Evolutionary conservation across 1,140 invertebrate species (phyloP).

Genomic region (Andrena cerasifolii): DNA sequence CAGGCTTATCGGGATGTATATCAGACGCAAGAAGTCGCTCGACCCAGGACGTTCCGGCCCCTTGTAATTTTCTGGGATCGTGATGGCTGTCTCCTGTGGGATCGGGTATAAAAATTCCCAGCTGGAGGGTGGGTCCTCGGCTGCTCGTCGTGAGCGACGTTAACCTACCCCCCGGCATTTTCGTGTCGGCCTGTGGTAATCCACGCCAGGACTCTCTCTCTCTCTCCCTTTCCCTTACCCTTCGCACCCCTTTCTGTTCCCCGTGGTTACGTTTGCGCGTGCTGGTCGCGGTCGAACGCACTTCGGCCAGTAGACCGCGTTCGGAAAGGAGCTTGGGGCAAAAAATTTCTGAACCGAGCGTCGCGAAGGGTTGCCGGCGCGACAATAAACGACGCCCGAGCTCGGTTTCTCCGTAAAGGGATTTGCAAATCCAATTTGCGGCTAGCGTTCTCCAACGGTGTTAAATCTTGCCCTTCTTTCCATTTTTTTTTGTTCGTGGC

Average conservation of each 20-base stretch:
- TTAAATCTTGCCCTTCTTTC: conserved; percentile 24
- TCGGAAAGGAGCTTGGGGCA: conserved; percentile 2
- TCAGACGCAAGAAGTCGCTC: conserved; percentile 23
- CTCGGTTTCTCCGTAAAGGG: conserved; percentile 38
- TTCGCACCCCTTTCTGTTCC: neutral
- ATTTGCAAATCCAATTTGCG: conserved; percentile 50
- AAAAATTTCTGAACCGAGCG: conserved; percentile 29
- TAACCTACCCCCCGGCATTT: conserved; percentile 67
- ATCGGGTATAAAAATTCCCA: conserved; percentile 64
- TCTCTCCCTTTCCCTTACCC: neutral
- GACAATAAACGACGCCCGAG: conserved; percentile 27
- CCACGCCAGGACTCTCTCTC: conserved; percentile 16
- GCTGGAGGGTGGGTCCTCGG: conserved; percentile 41
- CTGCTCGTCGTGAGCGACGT: conserved; percentile 58
- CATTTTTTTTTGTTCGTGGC: neutral
- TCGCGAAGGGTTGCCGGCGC: conserved; percentile 23
- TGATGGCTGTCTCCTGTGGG: conserved; percentile 34
- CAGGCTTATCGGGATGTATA: conserved; percentile 41
- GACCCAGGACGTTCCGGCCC: conserved; percentile 6
- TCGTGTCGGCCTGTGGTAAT: conserved; percentile 61
- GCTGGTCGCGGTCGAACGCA: neutral
- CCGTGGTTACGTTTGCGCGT: conserved; percentile 24
- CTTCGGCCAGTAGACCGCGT: neutral
- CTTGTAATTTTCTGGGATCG: conserved; percentile 49
- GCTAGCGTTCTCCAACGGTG: conserved; percentile 12